Evolutionary conservation across 1,140 invertebrate genomes (phyloP).

Genomic region (Drosophila nigrodunni): DNA sequence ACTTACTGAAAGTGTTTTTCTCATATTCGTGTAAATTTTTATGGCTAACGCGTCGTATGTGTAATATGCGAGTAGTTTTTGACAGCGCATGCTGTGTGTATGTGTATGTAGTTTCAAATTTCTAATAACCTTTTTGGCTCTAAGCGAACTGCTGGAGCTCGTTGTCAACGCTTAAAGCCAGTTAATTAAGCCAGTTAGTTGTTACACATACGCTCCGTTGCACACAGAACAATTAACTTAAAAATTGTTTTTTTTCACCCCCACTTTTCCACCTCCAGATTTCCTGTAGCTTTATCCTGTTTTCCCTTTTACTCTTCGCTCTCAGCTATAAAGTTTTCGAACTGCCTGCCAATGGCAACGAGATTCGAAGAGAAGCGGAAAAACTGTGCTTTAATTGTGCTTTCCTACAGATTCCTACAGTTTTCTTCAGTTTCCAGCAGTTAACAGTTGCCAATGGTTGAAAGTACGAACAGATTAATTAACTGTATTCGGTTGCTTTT

Average conservation of each 20-base stretch:
- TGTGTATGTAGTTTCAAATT: conserved; percentile 19
- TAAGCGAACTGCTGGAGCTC: conserved; percentile 29
- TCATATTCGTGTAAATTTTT: conserved; percentile 13
- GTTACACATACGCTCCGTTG: conserved; percentile 70
- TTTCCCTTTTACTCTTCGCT: background rate
- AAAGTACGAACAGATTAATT: conserved; percentile 63
- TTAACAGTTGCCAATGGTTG: conserved; percentile 16
- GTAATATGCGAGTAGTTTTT: conserved; percentile 42
- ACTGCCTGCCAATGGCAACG: conserved; percentile 8
- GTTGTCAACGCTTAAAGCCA: conserved; percentile 10
- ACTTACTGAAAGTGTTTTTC: background rate
- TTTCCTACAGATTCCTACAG: conserved; percentile 39
- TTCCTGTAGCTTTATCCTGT: too few species aligned
- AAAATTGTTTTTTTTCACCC: conserved; percentile 21
- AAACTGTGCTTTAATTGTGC: conserved; percentile 13
- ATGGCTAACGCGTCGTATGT: conserved; percentile 45
- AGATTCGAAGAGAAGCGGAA: conserved; percentile 9
- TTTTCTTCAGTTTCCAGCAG: conserved; percentile 34
- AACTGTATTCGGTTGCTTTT: conserved; percentile 42
- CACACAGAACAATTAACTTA: conserved; percentile 62
- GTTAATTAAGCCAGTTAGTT: conserved; percentile 69
- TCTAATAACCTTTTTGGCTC: conserved; percentile 50
- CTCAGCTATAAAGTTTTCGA: background rate
- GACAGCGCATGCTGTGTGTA: conserved; percentile 2
- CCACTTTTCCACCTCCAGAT: background rate